These are phyloP conservation scores for Rallus crepitans DNA, from an alignment of 2,797 vertebrate genomes.

Conservation along the genomic window DNA sequence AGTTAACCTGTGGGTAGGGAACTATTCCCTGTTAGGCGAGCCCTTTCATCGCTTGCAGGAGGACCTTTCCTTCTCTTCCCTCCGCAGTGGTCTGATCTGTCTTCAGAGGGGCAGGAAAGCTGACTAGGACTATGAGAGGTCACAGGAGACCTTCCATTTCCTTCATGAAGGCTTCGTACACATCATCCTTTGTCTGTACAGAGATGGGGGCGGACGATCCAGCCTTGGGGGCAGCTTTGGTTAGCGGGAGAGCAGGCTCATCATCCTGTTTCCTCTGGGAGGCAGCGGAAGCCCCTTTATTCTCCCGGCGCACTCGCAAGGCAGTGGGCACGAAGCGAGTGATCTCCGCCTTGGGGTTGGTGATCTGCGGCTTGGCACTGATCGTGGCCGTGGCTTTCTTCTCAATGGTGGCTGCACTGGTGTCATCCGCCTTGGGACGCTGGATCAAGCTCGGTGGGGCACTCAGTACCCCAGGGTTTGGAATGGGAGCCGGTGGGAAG, in stretches of 20 bases:
- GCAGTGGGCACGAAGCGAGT: conserved; percentile 96
- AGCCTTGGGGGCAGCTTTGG: conserved; percentile 82
- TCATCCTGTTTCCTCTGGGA: conserved; percentile 80
- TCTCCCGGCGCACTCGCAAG: conserved; percentile 91
- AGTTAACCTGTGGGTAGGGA: conserved; percentile 34
- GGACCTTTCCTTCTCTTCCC: conserved; percentile 23
- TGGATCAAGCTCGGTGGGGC: conserved; percentile 94
- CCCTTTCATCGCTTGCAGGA: neutral
- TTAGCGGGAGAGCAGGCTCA: conserved; percentile 75
- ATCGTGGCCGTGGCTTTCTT: conserved; percentile 96
- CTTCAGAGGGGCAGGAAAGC: conserved; percentile 34
- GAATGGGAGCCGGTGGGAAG: conserved; percentile 88
- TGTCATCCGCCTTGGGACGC: conserved; percentile 86
- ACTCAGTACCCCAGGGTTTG: conserved; percentile 92
- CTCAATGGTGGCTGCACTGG: conserved; percentile 91
- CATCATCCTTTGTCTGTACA: conserved; percentile 98
- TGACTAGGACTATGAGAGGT: conserved; percentile 38
- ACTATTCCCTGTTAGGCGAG: neutral
- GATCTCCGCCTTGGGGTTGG: conserved; percentile 96
- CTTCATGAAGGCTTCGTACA: conserved; percentile 99
- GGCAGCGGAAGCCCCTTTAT: conserved; percentile 76
- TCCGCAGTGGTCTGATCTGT: neutral
- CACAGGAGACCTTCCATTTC: conserved; percentile 98
- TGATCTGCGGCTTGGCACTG: conserved; percentile 98
- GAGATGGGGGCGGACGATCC: conserved; percentile 82